Evolutionary conservation across 2,797 vertebrate species (phyloP).

Genomic region (Nannoperca australis): DNA sequence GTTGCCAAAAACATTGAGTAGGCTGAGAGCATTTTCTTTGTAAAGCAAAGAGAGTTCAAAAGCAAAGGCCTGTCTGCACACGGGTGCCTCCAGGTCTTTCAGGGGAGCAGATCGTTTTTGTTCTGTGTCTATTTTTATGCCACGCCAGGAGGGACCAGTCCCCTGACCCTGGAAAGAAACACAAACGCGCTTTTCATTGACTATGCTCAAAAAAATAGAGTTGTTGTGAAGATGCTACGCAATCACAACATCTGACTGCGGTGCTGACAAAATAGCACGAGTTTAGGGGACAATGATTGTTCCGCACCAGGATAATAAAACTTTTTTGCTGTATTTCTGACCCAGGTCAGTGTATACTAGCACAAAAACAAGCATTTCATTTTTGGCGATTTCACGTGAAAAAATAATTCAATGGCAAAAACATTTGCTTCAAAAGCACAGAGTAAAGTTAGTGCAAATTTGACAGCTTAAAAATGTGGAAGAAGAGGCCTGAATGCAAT

Average conservation of each 20-base stretch:
- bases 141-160: constrained; percentile 65
- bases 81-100: constrained; percentile 69
- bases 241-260: constrained; percentile 75
- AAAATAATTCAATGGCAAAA: background rate
- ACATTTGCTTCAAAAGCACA: background rate
- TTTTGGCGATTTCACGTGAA: background rate
- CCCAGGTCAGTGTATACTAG: background rate
- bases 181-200: constrained; percentile 79
- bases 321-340: background rate
- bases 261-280: constrained; percentile 60
- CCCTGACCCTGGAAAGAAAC: constrained; percentile 72
- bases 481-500: constrained; percentile 28
- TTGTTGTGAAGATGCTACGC: constrained; percentile 67
- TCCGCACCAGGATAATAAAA: constrained; percentile 1
- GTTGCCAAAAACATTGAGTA: constrained; percentile 38
- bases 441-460: background rate
- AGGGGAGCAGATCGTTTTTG: constrained; percentile 66
- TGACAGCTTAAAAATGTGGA: constrained; percentile 12
- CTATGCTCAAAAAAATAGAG: constrained; percentile 64
- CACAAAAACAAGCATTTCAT: no score
- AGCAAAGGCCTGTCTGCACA: constrained; percentile 68
- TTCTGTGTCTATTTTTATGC: constrained; percentile 74
- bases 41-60: constrained; percentile 54
- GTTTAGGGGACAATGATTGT: constrained; percentile 41
- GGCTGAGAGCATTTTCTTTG: constrained; percentile 55